Conservation (phyloP, 2,113 vertebrate genomes). For the Circaetus gallicus region DNA sequence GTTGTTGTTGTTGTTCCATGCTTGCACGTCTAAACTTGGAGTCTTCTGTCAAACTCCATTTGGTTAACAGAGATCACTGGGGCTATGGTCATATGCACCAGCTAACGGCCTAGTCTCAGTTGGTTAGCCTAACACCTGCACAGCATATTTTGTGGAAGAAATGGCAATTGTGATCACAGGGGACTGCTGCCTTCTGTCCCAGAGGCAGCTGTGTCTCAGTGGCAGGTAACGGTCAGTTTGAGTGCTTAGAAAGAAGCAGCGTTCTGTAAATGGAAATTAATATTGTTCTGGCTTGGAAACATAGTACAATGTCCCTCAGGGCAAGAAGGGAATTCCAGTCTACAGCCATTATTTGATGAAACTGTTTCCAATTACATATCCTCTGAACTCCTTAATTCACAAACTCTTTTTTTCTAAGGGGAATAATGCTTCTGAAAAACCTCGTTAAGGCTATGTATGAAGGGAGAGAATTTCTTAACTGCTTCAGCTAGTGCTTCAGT, state of each 20-base stretch:
- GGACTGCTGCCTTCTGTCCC: neutral
- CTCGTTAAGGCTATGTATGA: neutral
- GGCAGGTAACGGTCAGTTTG: neutral
- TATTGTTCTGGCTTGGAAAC: neutral
- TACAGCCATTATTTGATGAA: neutral
- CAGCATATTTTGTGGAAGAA: neutral
- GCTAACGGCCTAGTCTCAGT: neutral
- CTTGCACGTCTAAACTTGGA: neutral
- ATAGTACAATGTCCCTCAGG: neutral
- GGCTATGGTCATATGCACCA: neutral
- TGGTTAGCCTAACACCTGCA: neutral
- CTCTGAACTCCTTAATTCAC: conserved; percentile 15
- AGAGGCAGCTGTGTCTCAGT: neutral
- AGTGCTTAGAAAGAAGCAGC: neutral
- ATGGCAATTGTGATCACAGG: neutral
- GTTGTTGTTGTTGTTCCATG: neutral
- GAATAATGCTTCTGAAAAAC: neutral
- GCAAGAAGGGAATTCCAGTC: neutral
- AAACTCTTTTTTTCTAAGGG: neutral
- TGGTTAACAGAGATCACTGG: neutral
- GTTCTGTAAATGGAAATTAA: neutral
- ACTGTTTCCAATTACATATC: neutral
- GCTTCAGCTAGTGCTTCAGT: neutral
- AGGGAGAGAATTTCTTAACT: neutral
- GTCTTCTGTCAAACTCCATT: neutral